phyloP scores from a whole-genome alignment of 2,113 vertebrate species.

The Lonchura striata region DNA sequence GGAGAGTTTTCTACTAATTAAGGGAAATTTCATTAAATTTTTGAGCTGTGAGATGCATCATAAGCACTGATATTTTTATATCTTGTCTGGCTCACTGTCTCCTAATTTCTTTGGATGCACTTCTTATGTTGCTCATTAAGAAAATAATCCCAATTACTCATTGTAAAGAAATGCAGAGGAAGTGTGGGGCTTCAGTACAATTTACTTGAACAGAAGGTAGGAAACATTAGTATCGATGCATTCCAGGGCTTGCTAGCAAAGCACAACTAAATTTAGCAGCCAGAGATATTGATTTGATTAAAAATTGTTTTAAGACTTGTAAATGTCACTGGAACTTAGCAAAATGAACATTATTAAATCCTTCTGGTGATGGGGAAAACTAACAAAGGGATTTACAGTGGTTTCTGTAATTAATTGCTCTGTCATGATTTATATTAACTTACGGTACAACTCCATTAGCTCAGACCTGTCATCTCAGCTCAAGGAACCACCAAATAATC shows the following conservation, averaged over 20 bases:
- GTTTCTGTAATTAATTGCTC: slow-evolving; percentile 88
- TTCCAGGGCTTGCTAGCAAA: slow-evolving; percentile 71
- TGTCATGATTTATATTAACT: slow-evolving; percentile 88
- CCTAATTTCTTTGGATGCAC: slow-evolving; percentile 41
- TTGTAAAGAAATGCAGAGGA: slow-evolving; percentile 68
- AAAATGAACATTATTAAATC: slow-evolving; percentile 85
- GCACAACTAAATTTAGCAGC: slow-evolving; percentile 79
- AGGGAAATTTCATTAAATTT: slow-evolving; percentile 26
- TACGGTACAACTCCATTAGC: slow-evolving; percentile 87
- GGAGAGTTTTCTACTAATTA: slow-evolving; percentile 17
- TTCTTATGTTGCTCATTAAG: slow-evolving; percentile 54
- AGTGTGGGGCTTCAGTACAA: slow-evolving; percentile 43
- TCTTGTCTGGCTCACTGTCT: slow-evolving; percentile 19
- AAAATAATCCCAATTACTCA: slow-evolving; percentile 59
- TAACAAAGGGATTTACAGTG: slow-evolving; percentile 85
- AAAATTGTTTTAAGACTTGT: slow-evolving; percentile 84
- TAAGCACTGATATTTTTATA: background rate
- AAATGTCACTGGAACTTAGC: slow-evolving; percentile 85
- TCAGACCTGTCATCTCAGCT: slow-evolving; percentile 83
- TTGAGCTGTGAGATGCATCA: background rate
- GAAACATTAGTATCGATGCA: slow-evolving; percentile 65
- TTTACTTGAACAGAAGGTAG: slow-evolving; percentile 74
- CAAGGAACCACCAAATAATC: slow-evolving; percentile 84
- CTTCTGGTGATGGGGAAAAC: slow-evolving; percentile 82
- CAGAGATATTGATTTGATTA: slow-evolving; percentile 85